A percentile compares a stretch with the other conserved stretches of the same genome.
Evolutionary conservation across 2,113 vertebrate genomes (phyloP).

Genomic region (Toxotes jaculatrix): DNA sequence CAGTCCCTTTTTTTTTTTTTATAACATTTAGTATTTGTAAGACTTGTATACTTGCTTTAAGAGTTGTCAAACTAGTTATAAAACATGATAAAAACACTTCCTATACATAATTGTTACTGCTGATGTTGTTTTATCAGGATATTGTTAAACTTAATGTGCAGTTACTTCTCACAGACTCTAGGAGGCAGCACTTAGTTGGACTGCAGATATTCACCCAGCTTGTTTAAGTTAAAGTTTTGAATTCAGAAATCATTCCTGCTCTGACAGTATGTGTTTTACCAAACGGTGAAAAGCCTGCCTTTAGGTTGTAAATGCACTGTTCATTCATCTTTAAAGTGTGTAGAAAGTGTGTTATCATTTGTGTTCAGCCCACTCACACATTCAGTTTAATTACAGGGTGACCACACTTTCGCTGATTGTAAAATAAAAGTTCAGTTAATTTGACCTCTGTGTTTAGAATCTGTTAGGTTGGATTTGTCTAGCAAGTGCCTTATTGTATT

Average conservation of each 20-base stretch:
- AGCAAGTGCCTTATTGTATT: conserved; percentile 80
- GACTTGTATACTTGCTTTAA: conserved; percentile 69
- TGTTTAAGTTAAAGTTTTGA: conserved; percentile 41
- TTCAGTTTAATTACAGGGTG: conserved; percentile 22
- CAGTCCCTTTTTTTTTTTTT: conserved; percentile 26
- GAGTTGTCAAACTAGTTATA: conserved; percentile 58
- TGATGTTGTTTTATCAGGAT: conserved; percentile 49
- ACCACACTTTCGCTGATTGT: conserved; percentile 51
- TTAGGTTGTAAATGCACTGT: conserved; percentile 33
- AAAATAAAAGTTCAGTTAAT: conserved; percentile 53
- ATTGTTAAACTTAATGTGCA: conserved; percentile 57
- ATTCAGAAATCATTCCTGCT: conserved; percentile 52
- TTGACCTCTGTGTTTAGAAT: conserved; percentile 45
- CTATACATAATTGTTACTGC: conserved; percentile 44
- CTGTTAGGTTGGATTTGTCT: conserved; percentile 55
- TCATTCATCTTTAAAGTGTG: conserved; percentile 22
- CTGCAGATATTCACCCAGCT: conserved; percentile 29
- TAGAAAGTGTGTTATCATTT: conserved; percentile 16
- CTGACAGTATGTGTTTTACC: conserved; percentile 9
- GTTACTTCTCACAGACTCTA: conserved; percentile 65
- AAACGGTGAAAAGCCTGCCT: conserved; percentile 10
- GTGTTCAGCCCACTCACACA: conserved; percentile 32
- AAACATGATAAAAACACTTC: conserved; percentile 41
- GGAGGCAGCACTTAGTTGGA: conserved; percentile 73
- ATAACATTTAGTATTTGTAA: conserved; percentile 69